phyloP scores from a whole-genome alignment of 2,113 vertebrate species.

The Glaucidium brasilianum region DNA sequence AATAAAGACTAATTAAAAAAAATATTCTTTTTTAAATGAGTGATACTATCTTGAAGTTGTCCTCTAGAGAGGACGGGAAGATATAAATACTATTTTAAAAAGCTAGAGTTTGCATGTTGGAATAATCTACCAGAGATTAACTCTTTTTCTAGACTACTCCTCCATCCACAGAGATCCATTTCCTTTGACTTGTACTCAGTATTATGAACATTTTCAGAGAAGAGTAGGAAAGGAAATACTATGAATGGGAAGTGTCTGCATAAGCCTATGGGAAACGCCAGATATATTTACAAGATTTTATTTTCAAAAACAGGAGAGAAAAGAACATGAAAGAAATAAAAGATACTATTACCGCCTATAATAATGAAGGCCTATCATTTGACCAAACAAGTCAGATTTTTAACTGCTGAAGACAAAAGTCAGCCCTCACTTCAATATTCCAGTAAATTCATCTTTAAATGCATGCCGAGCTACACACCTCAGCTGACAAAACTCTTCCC shows the following conservation, averaged over 20 bases:
- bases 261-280: not conserved
- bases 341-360: not conserved
- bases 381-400: not conserved
- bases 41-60: not conserved
- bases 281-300: not conserved
- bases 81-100: not conserved
- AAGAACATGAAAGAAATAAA: not conserved
- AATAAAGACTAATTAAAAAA: not conserved
- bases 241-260: not conserved
- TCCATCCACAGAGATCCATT: not conserved
- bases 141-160: not conserved
- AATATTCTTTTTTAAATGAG: not conserved
- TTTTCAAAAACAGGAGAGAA: not conserved
- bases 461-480: accelerated
- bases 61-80: not conserved
- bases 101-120: not conserved
- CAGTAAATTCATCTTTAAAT: not conserved
- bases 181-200: not conserved
- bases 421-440: not conserved
- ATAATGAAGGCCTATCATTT: not conserved
- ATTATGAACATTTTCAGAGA: not conserved
- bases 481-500: not conserved
- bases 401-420: not conserved
- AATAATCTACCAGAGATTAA: not conserved
- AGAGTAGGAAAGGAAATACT: not conserved